A percentile compares a stretch with the other conserved stretches of the same genome.
phyloP scores from a whole-genome alignment of 2,113 vertebrate species.

The Gallinago paraguaiae region DNA sequence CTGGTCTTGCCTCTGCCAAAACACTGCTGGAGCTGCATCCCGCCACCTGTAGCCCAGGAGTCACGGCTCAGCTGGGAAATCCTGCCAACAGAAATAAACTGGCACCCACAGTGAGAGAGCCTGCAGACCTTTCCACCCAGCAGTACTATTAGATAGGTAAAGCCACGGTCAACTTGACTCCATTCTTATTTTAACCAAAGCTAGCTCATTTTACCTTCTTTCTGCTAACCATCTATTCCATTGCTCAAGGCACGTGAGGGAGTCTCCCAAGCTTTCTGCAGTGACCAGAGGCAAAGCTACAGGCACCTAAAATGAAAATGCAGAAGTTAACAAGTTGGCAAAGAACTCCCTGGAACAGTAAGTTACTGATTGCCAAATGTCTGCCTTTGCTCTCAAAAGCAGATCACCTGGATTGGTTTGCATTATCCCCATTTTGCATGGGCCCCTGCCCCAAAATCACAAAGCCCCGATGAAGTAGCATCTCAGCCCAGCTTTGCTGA shows the following conservation, averaged over 20 bases:
- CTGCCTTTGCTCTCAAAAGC: not conserved
- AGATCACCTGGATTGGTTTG: not conserved
- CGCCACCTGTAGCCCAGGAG: not conserved
- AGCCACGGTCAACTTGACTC: not conserved
- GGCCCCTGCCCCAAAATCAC: not conserved
- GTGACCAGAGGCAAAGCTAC: constrained; percentile 6
- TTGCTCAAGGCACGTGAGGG: not conserved
- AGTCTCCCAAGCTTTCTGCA: constrained; percentile 22
- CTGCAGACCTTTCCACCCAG: not conserved
- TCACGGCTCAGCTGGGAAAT: not conserved
- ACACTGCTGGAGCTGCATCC: not conserved
- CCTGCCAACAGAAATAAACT: not conserved
- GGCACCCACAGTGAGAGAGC: not conserved
- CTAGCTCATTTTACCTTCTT: not conserved
- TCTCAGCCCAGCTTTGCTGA: not conserved
- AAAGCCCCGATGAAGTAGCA: not conserved
- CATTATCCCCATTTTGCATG: fast-evolving
- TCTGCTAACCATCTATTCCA: not conserved
- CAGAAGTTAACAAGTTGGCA: not conserved
- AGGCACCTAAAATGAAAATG: not conserved
- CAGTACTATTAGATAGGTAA: not conserved
- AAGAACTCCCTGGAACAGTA: not conserved
- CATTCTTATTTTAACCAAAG: not conserved
- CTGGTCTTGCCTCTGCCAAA: not conserved
- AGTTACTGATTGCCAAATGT: not conserved